Evolutionary conservation across 1,140 invertebrate species (phyloP).

Genomic region (Neodiprion lecontei): DNA sequence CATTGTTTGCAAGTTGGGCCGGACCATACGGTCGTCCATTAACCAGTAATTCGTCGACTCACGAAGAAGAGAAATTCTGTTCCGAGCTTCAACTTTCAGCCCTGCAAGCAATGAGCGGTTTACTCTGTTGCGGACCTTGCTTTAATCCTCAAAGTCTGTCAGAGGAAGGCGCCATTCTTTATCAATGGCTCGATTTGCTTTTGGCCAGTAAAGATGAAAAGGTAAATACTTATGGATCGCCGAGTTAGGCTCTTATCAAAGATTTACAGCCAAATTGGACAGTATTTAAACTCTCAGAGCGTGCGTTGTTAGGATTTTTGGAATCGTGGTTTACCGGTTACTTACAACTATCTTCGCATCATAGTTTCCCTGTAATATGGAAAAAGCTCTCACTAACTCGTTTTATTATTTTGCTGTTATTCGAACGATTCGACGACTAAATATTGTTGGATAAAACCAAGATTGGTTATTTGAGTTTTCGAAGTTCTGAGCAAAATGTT

Average conservation of each 20-base stretch:
- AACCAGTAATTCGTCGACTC: constrained; percentile 40
- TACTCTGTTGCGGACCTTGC: constrained; percentile 93
- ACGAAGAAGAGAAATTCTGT: constrained; percentile 59
- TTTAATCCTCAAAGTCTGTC: constrained; percentile 86
- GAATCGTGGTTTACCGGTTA: no score
- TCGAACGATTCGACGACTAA: background rate
- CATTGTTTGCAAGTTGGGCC: constrained; percentile 93
- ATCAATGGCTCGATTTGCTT: constrained; percentile 92
- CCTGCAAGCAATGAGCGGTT: constrained; percentile 89
- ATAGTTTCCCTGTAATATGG: background rate
- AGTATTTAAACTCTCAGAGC: no score
- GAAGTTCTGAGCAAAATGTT: no score
- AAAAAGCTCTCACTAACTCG: constrained; percentile 3
- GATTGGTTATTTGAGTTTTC: background rate
- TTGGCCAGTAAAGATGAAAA: constrained; percentile 88
- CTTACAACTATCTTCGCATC: no score
- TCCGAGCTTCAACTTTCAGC: constrained; percentile 74
- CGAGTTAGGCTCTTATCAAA: background rate
- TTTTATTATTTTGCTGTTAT: constrained; percentile 10
- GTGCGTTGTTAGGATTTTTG: no score
- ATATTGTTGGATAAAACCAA: background rate
- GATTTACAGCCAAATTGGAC: no score
- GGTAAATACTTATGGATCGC: constrained; percentile 60
- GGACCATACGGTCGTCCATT: constrained; percentile 78
- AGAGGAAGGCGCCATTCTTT: constrained; percentile 88